Conservation (phyloP, 2,888 invertebrate genomes). For the Galeruca laticollis region DNA sequence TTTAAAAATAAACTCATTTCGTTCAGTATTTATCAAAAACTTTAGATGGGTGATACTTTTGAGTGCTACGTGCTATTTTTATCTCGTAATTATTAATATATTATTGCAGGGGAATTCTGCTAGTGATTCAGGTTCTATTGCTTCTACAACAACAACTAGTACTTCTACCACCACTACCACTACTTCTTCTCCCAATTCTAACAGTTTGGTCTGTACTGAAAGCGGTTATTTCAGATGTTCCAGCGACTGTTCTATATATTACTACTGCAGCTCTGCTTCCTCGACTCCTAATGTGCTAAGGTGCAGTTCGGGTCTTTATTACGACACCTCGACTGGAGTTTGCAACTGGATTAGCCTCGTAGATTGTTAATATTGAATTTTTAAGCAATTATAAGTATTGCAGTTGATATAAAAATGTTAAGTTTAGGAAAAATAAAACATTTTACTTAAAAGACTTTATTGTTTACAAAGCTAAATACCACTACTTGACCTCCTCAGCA, state of each 20-base stretch:
- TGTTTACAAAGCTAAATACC: not conserved
- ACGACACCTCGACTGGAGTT: not conserved
- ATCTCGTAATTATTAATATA: no score
- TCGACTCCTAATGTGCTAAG: not conserved
- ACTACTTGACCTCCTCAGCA: no score
- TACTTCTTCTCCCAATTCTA: not conserved
- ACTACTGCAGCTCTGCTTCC: constrained; percentile 60
- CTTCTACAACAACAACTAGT: not conserved
- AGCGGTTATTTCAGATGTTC: constrained; percentile 67
- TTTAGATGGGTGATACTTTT: no score
- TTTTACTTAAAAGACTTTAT: not conserved
- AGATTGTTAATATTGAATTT: not conserved
- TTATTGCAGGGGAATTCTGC: constrained; percentile 5
- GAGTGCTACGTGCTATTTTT: no score
- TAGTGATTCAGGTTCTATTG: not conserved
- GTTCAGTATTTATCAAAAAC: no score
- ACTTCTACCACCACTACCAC: constrained; percentile 13
- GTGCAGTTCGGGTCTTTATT: constrained; percentile 25
- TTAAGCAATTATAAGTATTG: no score
- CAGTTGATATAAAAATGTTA: no score
- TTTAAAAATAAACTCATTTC: no score
- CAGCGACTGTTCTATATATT: constrained; percentile 65
- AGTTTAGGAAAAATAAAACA: not conserved
- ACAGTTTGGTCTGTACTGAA: constrained; percentile 58
- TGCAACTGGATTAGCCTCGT: constrained; percentile 16